Evolutionary conservation across 2,888 invertebrate species (phyloP), one percentile per base, ranked within the genome.

Genomic region (Cataglyphis albicans): DNA sequence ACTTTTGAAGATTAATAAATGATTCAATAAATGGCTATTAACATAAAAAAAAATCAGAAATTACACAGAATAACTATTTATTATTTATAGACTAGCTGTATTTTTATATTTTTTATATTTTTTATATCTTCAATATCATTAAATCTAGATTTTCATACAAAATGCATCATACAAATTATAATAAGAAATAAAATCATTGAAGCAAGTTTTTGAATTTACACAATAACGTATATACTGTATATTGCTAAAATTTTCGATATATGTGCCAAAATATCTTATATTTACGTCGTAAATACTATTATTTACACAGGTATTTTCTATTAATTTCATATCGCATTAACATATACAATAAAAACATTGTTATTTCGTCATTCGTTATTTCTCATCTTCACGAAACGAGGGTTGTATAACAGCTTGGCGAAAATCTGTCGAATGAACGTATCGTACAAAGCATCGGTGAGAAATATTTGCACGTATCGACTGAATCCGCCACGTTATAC

Each of bases 401-500:
- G 41, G 6, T 72, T 57, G 57, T 41, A 59, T 72, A 44, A 44
- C 38, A 72, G 41, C 29, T 61, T 15, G 73, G 29, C 41, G 73
- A 73, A 73, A 61, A 73, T 73, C 61, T n/a, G 41, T 63, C n/a
- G 29, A 73, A 1, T 12, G 73, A 61, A 61, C 29, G 12, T 41
- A 7, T 12, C 9, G 61, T 15, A 41, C 61, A 18, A 32, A 32
- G n/a, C 41, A 61, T 18, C 18, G 44, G 21, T 75, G 44, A 75
- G 64, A 68, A 55, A 76, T 68, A 76, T 68, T 76, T 68, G 55
- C 76, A 15, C 38, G 55, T 52, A 76, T 55, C n/a, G 68, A 21
- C 55, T 29, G 41, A 41, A 41, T 38, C 38, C 38, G 18, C 67
- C 29, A 3, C 55, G 76, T 67, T 67, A 57, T 41, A 68, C 55